Evolutionary conservation across 2,113 vertebrate species (phyloP).

Genomic region (Cavia porcellus): DNA sequence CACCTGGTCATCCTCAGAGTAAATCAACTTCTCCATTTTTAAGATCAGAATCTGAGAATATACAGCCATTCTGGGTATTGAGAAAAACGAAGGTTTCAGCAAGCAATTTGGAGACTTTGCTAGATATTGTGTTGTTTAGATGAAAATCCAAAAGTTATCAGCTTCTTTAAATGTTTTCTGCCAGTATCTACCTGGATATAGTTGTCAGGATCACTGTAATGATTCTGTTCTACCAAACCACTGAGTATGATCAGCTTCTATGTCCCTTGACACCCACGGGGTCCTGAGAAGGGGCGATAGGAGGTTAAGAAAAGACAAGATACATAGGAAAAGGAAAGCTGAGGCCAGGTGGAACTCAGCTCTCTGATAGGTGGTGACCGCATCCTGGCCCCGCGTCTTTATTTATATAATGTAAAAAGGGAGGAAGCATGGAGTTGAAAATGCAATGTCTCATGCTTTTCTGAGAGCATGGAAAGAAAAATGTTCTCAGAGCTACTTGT

Average conservation of each 20-base stretch:
- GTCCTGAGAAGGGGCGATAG: too few relatives aligned
- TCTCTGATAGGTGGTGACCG: too few relatives aligned
- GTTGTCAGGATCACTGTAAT: not conserved
- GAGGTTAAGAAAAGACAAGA: too few relatives aligned
- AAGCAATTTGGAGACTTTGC: not conserved
- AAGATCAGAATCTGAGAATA: not conserved
- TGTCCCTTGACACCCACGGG: rapidly evolving
- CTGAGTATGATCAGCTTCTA: not conserved
- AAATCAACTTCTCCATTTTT: constrained; percentile 6
- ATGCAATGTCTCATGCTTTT: too few relatives aligned
- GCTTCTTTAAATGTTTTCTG: not conserved
- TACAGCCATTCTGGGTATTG: not conserved
- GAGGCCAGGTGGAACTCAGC: too few relatives aligned
- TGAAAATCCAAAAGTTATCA: not conserved
- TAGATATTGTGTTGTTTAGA: not conserved
- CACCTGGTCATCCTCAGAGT: not conserved
- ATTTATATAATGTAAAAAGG: too few relatives aligned
- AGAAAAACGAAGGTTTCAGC: not conserved
- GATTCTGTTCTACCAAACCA: not conserved
- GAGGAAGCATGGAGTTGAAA: too few relatives aligned
- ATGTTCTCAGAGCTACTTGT: too few relatives aligned
- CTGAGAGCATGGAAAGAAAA: too few relatives aligned
- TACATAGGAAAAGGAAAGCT: too few relatives aligned
- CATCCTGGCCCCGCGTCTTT: too few relatives aligned
- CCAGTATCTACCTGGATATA: too few relatives aligned